phyloP scores from a whole-genome alignment of 2,113 vertebrate genomes.

The Theristicus caerulescens region DNA sequence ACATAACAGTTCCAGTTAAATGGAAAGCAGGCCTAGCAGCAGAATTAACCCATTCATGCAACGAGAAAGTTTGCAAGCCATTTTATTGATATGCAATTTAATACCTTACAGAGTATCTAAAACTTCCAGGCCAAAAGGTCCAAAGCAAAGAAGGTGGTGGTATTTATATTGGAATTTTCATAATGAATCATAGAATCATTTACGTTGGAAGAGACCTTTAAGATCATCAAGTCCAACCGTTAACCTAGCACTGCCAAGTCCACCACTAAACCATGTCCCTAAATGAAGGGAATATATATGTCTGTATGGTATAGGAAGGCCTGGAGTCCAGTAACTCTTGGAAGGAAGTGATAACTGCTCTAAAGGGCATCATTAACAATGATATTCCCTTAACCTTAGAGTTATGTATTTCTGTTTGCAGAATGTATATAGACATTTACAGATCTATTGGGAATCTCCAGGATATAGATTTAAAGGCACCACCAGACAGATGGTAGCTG shows the following conservation, averaged over 20 bases:
- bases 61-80: background rate
- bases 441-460: slow-evolving; percentile 34
- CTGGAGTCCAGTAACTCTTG: slow-evolving; percentile 18
- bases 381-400: slow-evolving; percentile 41
- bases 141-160: background rate
- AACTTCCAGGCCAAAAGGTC: background rate
- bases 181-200: background rate
- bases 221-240: too few species aligned
- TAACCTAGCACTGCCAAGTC: too few species aligned
- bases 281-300: background rate
- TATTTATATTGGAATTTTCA: background rate
- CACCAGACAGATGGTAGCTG: background rate
- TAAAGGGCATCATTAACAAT: slow-evolving; percentile 46
- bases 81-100: background rate
- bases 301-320: slow-evolving; percentile 13
- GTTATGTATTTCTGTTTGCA: slow-evolving; percentile 40
- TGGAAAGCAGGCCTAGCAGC: background rate
- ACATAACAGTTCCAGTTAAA: background rate
- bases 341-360: slow-evolving; percentile 38
- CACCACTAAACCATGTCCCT: too few species aligned
- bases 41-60: background rate
- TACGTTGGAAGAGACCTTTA: too few species aligned
- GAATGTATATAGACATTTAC: slow-evolving; percentile 25
- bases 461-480: background rate
- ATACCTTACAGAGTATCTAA: background rate